Base-by-base conservation (phyloP, 1,140 invertebrate species). In the Dendrolimus punctatus region DNA sequence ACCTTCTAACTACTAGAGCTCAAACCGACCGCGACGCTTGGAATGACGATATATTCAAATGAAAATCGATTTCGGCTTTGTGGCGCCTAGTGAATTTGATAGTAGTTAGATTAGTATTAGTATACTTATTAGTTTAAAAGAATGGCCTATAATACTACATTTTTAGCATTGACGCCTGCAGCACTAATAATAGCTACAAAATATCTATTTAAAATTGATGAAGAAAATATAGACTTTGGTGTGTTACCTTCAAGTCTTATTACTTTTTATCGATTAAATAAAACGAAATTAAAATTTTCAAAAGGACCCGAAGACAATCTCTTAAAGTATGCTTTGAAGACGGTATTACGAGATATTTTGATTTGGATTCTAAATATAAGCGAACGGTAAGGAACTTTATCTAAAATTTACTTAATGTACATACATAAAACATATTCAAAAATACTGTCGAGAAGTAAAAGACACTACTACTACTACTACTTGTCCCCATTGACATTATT, bases 201-300 rank as follows among this genome's bases (percentile, higher is more conserved):
- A 40, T 41, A 40, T 41, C 39, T 6, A 50, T 10, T 39, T 40
- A 41, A 41, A 9, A 49, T 39, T 9, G n/a, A 23, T 50, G 39
- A 7, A 39, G 7, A 23, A 42, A 41, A 50, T 23, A n/a, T 41
- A 8, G 23, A 10, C 8, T 50, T 23, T 23, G 39, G 23, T 23
- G 23, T 2, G 23, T 23, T 23, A 23, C 23, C 23, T 23, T 23
- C 23, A 49, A 89, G 91, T 69, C 69, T 91, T 6, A 69, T 90
- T n/a, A 89, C 88, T 0, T 64, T 91, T 37, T 90, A 89, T 71
- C 90, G 90, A 6, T 62, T 91, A 8, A 86, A 90, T 43, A 88
- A 77, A 36, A 73, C 91, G 0, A 87, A 64, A 67, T 92, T 10
- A 89, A 87, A 56, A 67, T 91, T n/a, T 92, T 90, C 67, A 82